Percentiles rank a stretch among this genome's conserved stretches.
Conservation (phyloP, 2,113 vertebrate species). For the Phainopepla nitens region DNA sequence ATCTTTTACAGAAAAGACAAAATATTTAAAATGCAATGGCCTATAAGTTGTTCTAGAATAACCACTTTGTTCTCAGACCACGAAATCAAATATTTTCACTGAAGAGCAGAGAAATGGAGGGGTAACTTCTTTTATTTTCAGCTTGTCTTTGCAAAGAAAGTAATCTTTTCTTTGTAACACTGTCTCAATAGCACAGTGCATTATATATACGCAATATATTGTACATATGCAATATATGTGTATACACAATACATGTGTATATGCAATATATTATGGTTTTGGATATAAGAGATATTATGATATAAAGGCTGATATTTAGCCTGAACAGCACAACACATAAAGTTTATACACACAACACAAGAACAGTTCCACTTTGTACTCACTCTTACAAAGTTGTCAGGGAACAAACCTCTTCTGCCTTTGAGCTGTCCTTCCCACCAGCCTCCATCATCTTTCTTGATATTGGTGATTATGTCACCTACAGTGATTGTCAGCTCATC, state of each 20-base stretch:
- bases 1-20: not conserved
- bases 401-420: constrained; percentile 96
- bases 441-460: constrained; percentile 94
- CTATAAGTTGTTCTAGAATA: not conserved
- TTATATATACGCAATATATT: not conserved
- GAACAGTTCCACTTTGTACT: constrained; percentile 81
- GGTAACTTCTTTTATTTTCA: not conserved
- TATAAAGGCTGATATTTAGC: not conserved
- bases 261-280: not conserved
- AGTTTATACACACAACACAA: constrained; percentile 41
- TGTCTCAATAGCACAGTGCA: not conserved
- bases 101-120: not conserved
- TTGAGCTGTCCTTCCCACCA: constrained; percentile 99
- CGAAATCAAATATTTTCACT: not conserved
- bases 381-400: constrained; percentile 99
- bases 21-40: not conserved
- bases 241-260: not conserved
- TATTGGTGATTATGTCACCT: constrained; percentile 96
- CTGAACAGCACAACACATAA: not conserved
- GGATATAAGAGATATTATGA: not conserved
- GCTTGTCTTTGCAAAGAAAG: not conserved
- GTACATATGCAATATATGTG: not conserved
- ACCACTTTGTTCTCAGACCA: not conserved
- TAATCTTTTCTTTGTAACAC: not conserved
- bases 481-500: constrained; percentile 97